Conservation (phyloP, 1,140 invertebrate genomes). For the Drosophila tropicalis region DNA sequence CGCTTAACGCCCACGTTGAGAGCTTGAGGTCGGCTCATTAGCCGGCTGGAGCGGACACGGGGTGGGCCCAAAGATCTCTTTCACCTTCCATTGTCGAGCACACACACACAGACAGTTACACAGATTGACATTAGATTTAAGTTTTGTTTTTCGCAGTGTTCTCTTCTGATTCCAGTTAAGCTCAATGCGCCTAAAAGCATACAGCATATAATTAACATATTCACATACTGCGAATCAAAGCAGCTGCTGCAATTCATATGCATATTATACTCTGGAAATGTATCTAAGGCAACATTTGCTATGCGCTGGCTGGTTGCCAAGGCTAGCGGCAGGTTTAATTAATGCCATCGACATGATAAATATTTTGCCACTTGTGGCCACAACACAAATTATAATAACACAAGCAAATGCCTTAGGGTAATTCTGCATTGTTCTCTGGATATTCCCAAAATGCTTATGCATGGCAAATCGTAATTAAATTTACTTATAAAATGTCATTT, state of each 20-base stretch:
- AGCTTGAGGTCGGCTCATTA: slow-evolving; percentile 53
- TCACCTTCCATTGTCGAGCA: slow-evolving; percentile 2
- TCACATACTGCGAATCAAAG: neutral
- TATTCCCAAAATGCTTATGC: slow-evolving; percentile 26
- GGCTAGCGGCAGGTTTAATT: slow-evolving; percentile 46
- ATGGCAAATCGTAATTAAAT: slow-evolving; percentile 54
- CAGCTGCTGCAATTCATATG: slow-evolving; percentile 41
- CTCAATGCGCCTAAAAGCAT: slow-evolving; percentile 24
- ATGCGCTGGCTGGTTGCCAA: neutral
- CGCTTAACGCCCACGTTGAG: slow-evolving; percentile 59
- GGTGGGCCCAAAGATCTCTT: slow-evolving; percentile 21
- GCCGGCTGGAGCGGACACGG: slow-evolving; percentile 9
- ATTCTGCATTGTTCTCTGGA: slow-evolving; percentile 4
- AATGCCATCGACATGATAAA: slow-evolving; percentile 38
- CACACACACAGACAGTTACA: neutral
- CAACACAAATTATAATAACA: slow-evolving; percentile 27
- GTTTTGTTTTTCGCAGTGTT: neutral
- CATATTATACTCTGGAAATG: slow-evolving; percentile 25
- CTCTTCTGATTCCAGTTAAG: slow-evolving; percentile 46
- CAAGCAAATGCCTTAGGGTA: slow-evolving; percentile 29
- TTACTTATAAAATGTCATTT: slow-evolving; percentile 51
- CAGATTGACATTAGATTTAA: neutral
- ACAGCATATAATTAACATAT: slow-evolving; percentile 18
- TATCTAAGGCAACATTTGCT: neutral
- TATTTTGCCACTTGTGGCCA: slow-evolving; percentile 24